phyloP scores from a whole-genome alignment of 2,888 invertebrate genomes.

The Hyposoter didymator region DNA sequence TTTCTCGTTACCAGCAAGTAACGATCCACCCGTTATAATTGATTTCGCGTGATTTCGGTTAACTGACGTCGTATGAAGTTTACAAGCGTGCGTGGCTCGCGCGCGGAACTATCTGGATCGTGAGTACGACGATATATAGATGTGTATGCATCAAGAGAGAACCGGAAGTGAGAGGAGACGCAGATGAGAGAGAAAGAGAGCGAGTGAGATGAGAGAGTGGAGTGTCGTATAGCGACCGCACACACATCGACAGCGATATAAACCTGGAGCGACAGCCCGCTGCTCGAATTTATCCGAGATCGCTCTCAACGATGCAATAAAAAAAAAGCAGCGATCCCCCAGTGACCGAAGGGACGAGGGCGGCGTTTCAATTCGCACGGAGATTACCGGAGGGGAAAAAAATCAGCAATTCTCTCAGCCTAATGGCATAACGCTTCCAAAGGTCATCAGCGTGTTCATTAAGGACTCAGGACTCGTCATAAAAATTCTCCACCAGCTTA shows the following conservation, averaged over 20 bases:
- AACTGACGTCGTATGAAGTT: slow-evolving; percentile 80
- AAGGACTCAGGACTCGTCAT: not conserved
- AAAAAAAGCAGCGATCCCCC: slow-evolving; percentile 41
- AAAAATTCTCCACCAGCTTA: not conserved
- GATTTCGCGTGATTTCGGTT: slow-evolving; percentile 81
- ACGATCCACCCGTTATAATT: slow-evolving; percentile 80
- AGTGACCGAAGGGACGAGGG: not conserved
- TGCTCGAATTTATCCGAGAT: slow-evolving; percentile 34
- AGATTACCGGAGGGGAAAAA: slow-evolving; percentile 56
- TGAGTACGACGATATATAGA: not conserved
- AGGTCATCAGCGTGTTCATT: not conserved
- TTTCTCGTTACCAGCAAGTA: slow-evolving; percentile 77
- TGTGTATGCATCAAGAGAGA: slow-evolving; percentile 1
- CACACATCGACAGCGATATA: slow-evolving; percentile 57
- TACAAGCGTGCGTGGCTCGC: slow-evolving; percentile 74
- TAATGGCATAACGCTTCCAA: not conserved
- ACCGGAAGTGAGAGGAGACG: slow-evolving; percentile 5
- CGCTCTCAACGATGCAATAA: slow-evolving; percentile 54
- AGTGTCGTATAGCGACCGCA: slow-evolving; percentile 39
- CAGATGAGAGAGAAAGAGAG: not conserved
- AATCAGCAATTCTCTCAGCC: slow-evolving; percentile 14
- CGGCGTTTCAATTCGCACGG: slow-evolving; percentile 53
- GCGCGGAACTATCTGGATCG: slow-evolving; percentile 68
- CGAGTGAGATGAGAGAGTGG: slow-evolving; percentile 3
- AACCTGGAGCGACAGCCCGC: slow-evolving; percentile 55